Percentiles rank a stretch among this genome's conserved stretches.
These are phyloP conservation scores for Bombus confusus DNA, from an alignment of 1,140 invertebrate genomes.

Conservation along the genomic window DNA sequence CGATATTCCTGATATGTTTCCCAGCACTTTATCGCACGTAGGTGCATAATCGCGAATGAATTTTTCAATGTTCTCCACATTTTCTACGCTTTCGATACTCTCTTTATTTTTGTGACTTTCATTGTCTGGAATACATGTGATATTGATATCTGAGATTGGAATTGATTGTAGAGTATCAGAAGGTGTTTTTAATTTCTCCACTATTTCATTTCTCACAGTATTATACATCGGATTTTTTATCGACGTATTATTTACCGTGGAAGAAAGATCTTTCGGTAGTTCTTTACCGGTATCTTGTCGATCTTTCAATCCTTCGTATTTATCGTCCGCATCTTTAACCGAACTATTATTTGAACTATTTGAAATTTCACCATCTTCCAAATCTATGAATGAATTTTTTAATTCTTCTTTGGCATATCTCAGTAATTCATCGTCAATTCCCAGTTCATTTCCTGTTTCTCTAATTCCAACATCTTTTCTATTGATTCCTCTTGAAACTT, in stretches of 20 bases:
- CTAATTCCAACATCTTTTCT: neutral
- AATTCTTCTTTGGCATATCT: neutral
- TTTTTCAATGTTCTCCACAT: conserved; percentile 39
- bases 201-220: neutral
- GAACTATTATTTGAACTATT: neutral
- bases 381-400: neutral
- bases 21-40: neutral
- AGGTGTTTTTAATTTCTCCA: neutral
- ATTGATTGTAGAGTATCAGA: too few species aligned
- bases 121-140: neutral
- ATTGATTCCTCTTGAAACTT: neutral
- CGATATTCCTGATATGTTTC: neutral
- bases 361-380: conserved; percentile 54
- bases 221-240: neutral
- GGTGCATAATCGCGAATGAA: conserved; percentile 12
- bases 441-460: neutral
- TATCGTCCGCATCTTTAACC: neutral
- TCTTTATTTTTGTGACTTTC: neutral
- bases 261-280: neutral
- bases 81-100: conserved; percentile 2
- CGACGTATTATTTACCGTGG: neutral
- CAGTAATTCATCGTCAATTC: neutral
- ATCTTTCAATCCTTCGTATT: neutral
- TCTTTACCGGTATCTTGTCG: neutral
- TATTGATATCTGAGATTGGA: too few species aligned